Evolutionary conservation across 2,797 vertebrate genomes (phyloP), one percentile per base, ranked within the genome.

Genomic region (Amniataba percoides): DNA sequence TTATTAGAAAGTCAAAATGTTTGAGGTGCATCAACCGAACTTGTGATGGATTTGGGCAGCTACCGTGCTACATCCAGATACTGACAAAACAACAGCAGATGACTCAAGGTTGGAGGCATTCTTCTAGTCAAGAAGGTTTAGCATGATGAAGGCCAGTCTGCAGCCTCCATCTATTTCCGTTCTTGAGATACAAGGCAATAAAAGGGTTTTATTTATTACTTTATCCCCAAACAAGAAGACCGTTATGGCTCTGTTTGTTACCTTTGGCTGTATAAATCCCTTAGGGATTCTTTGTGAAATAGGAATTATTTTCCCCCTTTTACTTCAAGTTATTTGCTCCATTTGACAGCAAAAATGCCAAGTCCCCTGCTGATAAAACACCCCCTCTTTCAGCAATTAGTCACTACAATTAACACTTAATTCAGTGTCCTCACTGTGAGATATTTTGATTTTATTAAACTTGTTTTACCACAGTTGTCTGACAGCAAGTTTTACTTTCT

Each of bases 131-230:
- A 53, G 46, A 63, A 23, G 13, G 13, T 61, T 72, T 34, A 66
- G 14, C 31, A 40, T 19, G 34, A 71, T 31, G 60, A 53, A 11
- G 55, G 48, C 59, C 58, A 31, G 39, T 43, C 40, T 56, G 49
- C n/a, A 0, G 42, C 40, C 42, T 51, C 18, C 18, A 21, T 61
- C 45, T 16, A 39, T 60, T 57, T 39, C 18, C 23, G 27, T 52
- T 59, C 7, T 11, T 52, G 7, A 14, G 25, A 34, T 58, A 11
- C 25, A 2, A 5, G 4, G 5, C 31, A 57, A 56, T 25, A 53
- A 45, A 48, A 12, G 21, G 10, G 39, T 51, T 9, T 31, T 25
- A 11, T 36, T 42, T 42, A 55, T 52, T 49, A 2, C 18, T 39
- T 49, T 5, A 46, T 60, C 31, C 10, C 36, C 1, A 39, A 18